Evolutionary conservation across 2,888 invertebrate genomes (phyloP).

Genomic region (Sesamia inferens): DNA sequence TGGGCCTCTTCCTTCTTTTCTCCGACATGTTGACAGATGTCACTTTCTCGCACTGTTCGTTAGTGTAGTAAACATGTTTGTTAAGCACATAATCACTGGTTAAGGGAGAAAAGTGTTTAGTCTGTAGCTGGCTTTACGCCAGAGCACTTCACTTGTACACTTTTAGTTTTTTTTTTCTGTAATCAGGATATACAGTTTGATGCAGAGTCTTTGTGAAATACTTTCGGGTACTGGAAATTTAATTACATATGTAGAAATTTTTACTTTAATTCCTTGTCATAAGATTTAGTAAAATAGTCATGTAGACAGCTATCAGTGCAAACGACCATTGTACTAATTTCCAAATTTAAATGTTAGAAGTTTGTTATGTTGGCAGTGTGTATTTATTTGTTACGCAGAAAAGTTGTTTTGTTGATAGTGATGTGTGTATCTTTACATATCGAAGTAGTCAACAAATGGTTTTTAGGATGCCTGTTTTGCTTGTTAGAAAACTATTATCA

Average conservation of each 20-base stretch:
- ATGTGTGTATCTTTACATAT: not conserved
- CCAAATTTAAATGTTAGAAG: slow-evolving; percentile 16
- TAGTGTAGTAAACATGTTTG: slow-evolving; percentile 31
- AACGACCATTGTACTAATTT: slow-evolving; percentile 30
- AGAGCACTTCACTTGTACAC: slow-evolving; percentile 44
- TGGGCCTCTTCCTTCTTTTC: slow-evolving; percentile 84
- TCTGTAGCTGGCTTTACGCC: slow-evolving; percentile 49
- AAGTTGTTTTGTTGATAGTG: slow-evolving; percentile 34
- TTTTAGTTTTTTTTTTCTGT: slow-evolving; percentile 48
- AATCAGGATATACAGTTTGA: slow-evolving; percentile 33
- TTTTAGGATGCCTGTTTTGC: not conserved
- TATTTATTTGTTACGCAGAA: slow-evolving; percentile 9
- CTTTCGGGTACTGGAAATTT: not conserved
- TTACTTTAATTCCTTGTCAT: not conserved
- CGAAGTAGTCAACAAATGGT: not conserved
- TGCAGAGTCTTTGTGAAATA: slow-evolving; percentile 54
- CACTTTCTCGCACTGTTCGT: slow-evolving; percentile 69
- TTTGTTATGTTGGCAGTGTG: slow-evolving; percentile 42
- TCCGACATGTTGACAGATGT: slow-evolving; percentile 83
- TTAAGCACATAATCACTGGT: slow-evolving; percentile 52
- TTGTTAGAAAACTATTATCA: not conserved
- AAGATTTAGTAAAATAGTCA: not conserved
- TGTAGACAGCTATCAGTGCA: slow-evolving; percentile 14
- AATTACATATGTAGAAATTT: not conserved
- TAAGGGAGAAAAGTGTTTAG: slow-evolving; percentile 23